Evolutionary conservation across 2,113 vertebrate genomes (phyloP), one percentile per base, ranked within the genome.

Genomic region (Diglossa brunneiventris): DNA sequence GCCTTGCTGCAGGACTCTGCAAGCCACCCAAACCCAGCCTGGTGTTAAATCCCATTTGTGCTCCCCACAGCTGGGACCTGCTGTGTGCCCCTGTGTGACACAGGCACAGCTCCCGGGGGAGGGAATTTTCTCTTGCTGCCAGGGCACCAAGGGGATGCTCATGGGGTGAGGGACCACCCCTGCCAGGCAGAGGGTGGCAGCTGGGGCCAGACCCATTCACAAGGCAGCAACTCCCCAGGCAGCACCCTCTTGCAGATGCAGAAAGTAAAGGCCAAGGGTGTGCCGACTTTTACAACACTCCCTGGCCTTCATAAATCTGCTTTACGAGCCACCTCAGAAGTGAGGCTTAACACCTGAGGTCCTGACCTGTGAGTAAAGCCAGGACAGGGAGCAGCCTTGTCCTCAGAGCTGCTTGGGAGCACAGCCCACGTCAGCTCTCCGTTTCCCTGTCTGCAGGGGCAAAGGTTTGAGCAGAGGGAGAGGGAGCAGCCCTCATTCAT

Each of bases 361-460:
- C 91, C 69, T 86, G 87, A 97, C 89, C 81, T 6, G 5, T 53
- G 37, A 83, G 50, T 53, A 83, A 87, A 74, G 42, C 46, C 59
- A 83, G 81, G 52, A 49, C 77, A 89, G 52, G 83, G 87, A 95
- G 52, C 50, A 81, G 85, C 68, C 61, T 52, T 75, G 56, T 74
- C 37, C 79, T 92, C 64, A 30, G 37, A 58, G 79, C 2, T 24
- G 0, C 4, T 3, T 6, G 0, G 82, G 63, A 86, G 61, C 76
- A 77, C 85, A 37, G 52, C 83, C 42, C 0, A 0, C 24, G 64
- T 12, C 1, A 0, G 23, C 68, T 77, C 83, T 69, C 79, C 33
- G 8, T 80, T 93, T 11, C 49, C 61, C 31, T 70, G 63, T 44
- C 59, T 67, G 55, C 42, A 27, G 21, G 76, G 68, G 73, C 78